Conservation (phyloP, 1,140 invertebrate species). For the Colletes gigas region DNA sequence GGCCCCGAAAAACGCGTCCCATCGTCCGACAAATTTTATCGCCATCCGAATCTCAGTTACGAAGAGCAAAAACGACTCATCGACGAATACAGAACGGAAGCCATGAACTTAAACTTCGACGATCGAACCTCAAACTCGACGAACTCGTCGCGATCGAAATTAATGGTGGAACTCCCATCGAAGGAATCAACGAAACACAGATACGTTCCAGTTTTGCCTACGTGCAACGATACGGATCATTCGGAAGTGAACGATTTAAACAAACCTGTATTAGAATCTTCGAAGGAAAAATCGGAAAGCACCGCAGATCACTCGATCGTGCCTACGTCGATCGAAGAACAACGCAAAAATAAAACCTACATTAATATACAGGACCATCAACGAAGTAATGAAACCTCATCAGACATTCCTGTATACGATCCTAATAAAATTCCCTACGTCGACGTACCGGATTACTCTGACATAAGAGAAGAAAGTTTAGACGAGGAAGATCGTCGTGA, state of each 20-base stretch:
- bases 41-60: constrained; percentile 24
- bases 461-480: constrained; percentile 66
- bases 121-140: constrained; percentile 12
- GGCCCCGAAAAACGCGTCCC: background rate
- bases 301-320: background rate
- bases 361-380: constrained; percentile 31
- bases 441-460: constrained; percentile 69
- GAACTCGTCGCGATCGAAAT: background rate
- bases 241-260: background rate
- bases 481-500: constrained; percentile 53
- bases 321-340: background rate
- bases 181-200: background rate
- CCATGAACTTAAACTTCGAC: background rate
- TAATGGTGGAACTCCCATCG: background rate
- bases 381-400: background rate
- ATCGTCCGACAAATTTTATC: constrained; percentile 18
- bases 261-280: no score
- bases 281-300: background rate
- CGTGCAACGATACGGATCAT: background rate
- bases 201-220: background rate
- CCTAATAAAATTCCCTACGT: constrained; percentile 69
- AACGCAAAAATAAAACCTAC: background rate
- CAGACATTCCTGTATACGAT: constrained; percentile 52
- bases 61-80: background rate
- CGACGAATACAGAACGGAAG: background rate